phyloP scores from a whole-genome alignment of 2,113 vertebrate species.

The Engystomops pustulosus region DNA sequence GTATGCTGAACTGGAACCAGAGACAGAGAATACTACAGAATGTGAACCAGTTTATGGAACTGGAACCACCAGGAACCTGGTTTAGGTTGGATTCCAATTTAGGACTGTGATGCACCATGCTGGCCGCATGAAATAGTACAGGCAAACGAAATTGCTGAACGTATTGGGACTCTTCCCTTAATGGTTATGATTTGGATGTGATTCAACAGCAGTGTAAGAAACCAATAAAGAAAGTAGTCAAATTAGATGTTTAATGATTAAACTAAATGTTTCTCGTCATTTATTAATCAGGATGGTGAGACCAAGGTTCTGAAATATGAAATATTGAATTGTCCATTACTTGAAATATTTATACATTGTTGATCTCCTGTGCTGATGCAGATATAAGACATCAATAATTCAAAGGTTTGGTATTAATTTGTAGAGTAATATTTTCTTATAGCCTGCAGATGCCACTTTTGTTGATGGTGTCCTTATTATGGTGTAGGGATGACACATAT shows the following conservation, averaged over 20 bases:
- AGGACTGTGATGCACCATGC: too few relatives aligned
- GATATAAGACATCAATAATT: background rate
- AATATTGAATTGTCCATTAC: background rate
- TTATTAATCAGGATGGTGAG: background rate
- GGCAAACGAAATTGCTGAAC: background rate
- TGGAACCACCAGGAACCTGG: too few relatives aligned
- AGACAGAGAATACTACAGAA: too few relatives aligned
- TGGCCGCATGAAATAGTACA: too few relatives aligned
- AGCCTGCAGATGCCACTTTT: background rate
- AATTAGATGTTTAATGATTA: slow-evolving; percentile 1
- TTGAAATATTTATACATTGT: slow-evolving; percentile 9
- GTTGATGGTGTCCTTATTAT: too few relatives aligned
- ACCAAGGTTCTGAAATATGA: background rate
- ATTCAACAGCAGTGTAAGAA: background rate
- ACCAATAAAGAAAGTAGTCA: background rate
- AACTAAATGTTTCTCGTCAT: slow-evolving; percentile 17
- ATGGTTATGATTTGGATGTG: background rate
- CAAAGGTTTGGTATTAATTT: slow-evolving; percentile 5
- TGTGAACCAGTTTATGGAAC: too few relatives aligned
- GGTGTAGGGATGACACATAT: background rate
- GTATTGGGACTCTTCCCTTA: background rate
- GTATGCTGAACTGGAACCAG: too few relatives aligned
- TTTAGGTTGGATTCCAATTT: too few relatives aligned
- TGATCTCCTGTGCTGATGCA: background rate
- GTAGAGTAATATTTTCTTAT: background rate